Base-by-base conservation (phyloP, 2,888 invertebrate species). In the Tuberolachnus salignus region DNA sequence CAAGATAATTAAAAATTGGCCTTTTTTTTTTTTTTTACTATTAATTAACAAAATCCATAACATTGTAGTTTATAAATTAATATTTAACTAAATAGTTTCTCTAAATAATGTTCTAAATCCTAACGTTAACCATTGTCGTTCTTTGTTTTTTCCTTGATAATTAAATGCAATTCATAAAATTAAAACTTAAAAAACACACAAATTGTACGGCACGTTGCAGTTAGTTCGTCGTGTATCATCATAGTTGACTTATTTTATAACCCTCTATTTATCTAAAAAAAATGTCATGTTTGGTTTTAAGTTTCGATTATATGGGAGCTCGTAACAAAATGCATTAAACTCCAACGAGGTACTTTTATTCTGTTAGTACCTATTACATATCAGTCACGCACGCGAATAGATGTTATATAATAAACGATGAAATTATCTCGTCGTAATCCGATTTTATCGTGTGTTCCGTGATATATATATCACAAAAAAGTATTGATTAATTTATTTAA, bases 341-440 rank as follows among this genome's bases (percentile, higher is more conserved):
- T 59, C 59, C 19, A 46, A 49, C 19, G 26, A n/a, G 57, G 2
- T 49, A 10, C 53, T 53, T 55, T 42, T 57, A 51, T 19, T 59
- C 3, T 49, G n/a, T n/a, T n/a, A 3, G 10, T 44, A 3, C 8
- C 11, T 8, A 46, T 59, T 46, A 26, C 26, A 26, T 14, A 71
- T 59, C 19, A 71, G n/a, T 71, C 71, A 59, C 57, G 59, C 46
- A 59, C 59, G 19, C 67, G 26, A 71, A 13, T 59, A 34, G 34
- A 3, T 34, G 34, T 3, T 34, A 71, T 59, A 26, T 46, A 19
- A 57, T 19, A 34, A 14, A 46, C 49, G 19, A 26, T 9, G 14
- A 49, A 71, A 71, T 71, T 49, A 71, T 71, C n/a, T 23, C 57
- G 13, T 59, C 46, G n/a, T 59, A n/a, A 3, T 59, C 46, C 57